Conservation (phyloP, 2,113 vertebrate genomes). For the Cyprinodon brontotheroides region DNA sequence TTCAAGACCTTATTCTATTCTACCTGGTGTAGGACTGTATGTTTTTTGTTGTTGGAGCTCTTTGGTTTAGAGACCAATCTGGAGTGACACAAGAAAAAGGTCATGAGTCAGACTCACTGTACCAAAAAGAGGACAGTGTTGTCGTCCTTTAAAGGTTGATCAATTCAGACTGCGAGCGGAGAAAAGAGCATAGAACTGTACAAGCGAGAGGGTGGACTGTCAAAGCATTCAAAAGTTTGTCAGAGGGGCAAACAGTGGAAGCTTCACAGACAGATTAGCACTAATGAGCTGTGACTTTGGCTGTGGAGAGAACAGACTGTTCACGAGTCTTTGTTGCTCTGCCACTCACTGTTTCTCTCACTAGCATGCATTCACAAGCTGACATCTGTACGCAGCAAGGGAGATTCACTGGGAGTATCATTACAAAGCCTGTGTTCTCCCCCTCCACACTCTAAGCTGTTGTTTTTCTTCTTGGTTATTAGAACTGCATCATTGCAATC, state of each 20-base stretch:
- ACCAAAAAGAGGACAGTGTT: constrained; percentile 2
- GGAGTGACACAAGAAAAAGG: constrained; percentile 40
- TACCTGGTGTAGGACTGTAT: neutral
- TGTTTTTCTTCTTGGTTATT: constrained; percentile 20
- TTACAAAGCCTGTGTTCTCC: constrained; percentile 31
- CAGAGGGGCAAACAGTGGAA: constrained; percentile 32
- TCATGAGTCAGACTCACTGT: constrained; percentile 13
- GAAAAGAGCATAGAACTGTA: constrained; percentile 31
- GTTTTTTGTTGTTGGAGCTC: neutral
- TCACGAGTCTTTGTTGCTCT: constrained; percentile 48
- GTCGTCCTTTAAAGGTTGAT: constrained; percentile 33
- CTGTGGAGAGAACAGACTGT: constrained; percentile 35
- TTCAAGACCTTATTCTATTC: neutral
- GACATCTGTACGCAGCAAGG: constrained; percentile 19
- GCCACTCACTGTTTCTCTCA: constrained; percentile 15
- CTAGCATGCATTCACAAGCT: neutral
- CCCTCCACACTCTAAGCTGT: constrained; percentile 8
- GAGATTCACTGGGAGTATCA: constrained; percentile 19
- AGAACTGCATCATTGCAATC: constrained; percentile 23
- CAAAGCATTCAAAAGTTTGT: constrained; percentile 40
- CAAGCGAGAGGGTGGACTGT: constrained; percentile 4
- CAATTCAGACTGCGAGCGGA: constrained; percentile 12
- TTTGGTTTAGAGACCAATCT: constrained; percentile 6
- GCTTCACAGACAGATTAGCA: constrained; percentile 52
- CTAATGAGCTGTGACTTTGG: constrained; percentile 67